phyloP scores from a whole-genome alignment of 2,113 vertebrate genomes.

The Procapra przewalskii region DNA sequence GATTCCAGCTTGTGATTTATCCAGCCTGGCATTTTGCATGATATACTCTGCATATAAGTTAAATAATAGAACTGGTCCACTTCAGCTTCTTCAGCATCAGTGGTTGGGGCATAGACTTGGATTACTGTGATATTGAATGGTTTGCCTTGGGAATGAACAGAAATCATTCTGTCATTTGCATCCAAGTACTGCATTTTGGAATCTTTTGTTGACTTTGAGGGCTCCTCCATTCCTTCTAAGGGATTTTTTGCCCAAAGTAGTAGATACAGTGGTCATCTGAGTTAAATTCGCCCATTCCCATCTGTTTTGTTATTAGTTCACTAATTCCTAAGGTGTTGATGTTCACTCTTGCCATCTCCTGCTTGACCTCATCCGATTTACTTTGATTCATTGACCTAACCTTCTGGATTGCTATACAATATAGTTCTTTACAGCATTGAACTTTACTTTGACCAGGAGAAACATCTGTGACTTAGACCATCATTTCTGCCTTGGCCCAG shows the following conservation, averaged over 20 bases:
- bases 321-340: background rate
- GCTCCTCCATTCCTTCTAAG: background rate
- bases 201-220: background rate
- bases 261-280: background rate
- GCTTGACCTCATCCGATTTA: background rate
- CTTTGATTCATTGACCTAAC: background rate
- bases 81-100: background rate
- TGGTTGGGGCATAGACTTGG: background rate
- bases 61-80: background rate
- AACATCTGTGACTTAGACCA: background rate
- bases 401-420: background rate
- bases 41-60: background rate
- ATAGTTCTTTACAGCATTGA: background rate
- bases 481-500: background rate
- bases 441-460: background rate
- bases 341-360: background rate
- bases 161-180: background rate
- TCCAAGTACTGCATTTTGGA: background rate
- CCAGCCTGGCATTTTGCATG: background rate
- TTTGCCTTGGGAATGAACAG: background rate
- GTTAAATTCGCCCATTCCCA: background rate
- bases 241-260: background rate
- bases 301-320: background rate
- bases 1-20: background rate
- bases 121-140: background rate